These are phyloP conservation scores for Kryptolebias ocellatus DNA, from an alignment of 2,797 vertebrate genomes.

Conservation along the genomic window DNA sequence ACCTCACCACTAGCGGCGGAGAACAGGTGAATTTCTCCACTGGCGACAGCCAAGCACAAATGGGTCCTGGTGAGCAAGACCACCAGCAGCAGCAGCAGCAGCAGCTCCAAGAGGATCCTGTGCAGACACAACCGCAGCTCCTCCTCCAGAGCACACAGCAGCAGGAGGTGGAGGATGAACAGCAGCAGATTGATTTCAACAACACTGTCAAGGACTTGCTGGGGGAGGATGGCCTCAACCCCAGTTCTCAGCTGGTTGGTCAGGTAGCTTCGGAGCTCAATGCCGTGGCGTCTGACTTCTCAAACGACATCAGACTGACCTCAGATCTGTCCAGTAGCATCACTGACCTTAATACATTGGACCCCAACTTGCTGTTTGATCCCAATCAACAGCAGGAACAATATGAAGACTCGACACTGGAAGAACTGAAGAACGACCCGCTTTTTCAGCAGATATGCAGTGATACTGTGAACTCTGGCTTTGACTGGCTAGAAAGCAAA, in stretches of 20 bases:
- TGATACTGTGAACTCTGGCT: constrained; percentile 96
- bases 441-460: constrained; percentile 99
- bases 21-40: constrained; percentile 90
- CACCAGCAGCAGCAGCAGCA: constrained; percentile 61
- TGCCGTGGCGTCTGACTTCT: constrained; percentile 92
- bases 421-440: constrained; percentile 98
- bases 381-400: constrained; percentile 97
- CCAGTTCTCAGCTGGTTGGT: constrained; percentile 93
- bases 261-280: constrained; percentile 94
- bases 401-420: constrained; percentile 98
- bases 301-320: constrained; percentile 95
- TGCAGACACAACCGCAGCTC: constrained; percentile 73
- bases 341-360: constrained; percentile 97
- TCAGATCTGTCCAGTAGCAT: constrained; percentile 99
- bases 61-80: constrained; percentile 86
- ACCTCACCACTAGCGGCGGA: constrained; percentile 88
- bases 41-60: constrained; percentile 93
- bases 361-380: constrained; percentile 98
- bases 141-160: constrained; percentile 82
- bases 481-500: constrained; percentile 99
- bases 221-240: constrained; percentile 92
- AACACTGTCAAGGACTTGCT: constrained; percentile 97
- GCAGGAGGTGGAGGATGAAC: constrained; percentile 77
- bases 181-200: constrained; percentile 92
- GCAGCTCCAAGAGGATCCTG: constrained; percentile 73